Evolutionary conservation across 2,113 vertebrate species (phyloP).

Genomic region (Oreotrochilus melanogaster): DNA sequence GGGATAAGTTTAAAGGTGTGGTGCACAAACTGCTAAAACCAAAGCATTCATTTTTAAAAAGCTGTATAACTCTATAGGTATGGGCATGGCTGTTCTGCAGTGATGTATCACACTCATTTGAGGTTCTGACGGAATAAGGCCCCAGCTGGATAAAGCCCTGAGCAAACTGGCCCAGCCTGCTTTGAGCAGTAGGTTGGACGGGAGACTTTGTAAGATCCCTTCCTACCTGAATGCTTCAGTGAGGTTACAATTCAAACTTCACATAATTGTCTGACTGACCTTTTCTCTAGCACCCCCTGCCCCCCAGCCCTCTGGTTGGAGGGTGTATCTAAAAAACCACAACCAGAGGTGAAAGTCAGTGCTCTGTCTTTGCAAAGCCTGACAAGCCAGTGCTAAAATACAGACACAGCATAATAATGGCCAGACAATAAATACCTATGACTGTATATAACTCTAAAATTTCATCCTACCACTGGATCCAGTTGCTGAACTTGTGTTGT

Average conservation of each 20-base stretch:
- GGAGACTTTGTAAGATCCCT: not conserved
- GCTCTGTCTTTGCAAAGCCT: not conserved
- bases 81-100: not conserved
- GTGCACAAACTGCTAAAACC: not conserved
- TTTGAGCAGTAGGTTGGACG: not conserved
- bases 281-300: not conserved
- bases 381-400: not conserved
- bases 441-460: not conserved
- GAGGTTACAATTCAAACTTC: not conserved
- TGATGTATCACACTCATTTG: not conserved
- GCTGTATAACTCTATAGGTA: not conserved
- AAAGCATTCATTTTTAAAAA: conserved; percentile 3
- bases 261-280: not conserved
- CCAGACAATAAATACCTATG: not conserved
- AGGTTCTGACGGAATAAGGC: not conserved
- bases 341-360: not conserved
- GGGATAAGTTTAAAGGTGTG: not conserved
- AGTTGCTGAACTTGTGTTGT: not conserved
- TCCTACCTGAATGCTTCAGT: not conserved
- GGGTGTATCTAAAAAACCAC: not conserved
- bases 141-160: not conserved
- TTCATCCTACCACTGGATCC: not conserved
- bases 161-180: not conserved
- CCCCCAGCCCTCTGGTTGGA: not conserved
- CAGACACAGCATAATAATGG: not conserved